These are phyloP conservation scores for Arctopsyche grandis DNA, from an alignment of 1,140 invertebrate species.

Conservation along the genomic window DNA sequence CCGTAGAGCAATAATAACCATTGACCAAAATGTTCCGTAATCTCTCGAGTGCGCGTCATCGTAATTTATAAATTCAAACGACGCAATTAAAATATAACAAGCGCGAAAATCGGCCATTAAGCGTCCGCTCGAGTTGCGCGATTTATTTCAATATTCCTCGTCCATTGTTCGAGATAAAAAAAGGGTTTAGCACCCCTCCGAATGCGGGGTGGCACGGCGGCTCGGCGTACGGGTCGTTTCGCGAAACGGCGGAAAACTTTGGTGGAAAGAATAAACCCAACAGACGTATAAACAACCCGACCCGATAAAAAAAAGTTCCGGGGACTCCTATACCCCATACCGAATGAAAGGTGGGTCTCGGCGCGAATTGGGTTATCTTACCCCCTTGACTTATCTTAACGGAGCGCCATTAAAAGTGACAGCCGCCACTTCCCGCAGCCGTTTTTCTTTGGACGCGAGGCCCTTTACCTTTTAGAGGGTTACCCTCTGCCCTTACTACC, in stretches of 20 bases:
- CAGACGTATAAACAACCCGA: slow-evolving; percentile 51
- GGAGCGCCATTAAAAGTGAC: slow-evolving; percentile 51
- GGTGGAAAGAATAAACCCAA: slow-evolving; percentile 41
- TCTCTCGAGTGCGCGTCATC: background rate
- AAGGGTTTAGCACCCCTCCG: background rate
- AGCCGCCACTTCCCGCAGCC: slow-evolving; percentile 46
- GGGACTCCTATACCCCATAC: background rate
- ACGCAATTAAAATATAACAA: slow-evolving; percentile 11
- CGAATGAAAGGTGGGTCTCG: slow-evolving; percentile 22
- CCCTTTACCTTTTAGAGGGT: slow-evolving; percentile 31
- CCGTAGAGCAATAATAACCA: too few species aligned
- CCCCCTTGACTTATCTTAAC: slow-evolving; percentile 51
- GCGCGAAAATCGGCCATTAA: slow-evolving; percentile 6
- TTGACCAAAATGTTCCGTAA: background rate
- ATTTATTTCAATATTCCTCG: slow-evolving; percentile 25
- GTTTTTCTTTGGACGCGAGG: slow-evolving; percentile 30
- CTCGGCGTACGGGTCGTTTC: background rate
- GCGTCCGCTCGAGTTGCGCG: background rate
- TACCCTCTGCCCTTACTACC: background rate
- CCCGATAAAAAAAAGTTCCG: slow-evolving; percentile 37
- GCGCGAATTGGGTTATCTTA: slow-evolving; percentile 50
- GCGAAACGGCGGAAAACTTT: slow-evolving; percentile 11
- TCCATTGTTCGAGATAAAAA: slow-evolving; percentile 8
- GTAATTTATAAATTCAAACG: slow-evolving; percentile 1
- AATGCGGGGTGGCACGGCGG: background rate